Percentiles rank a stretch among this genome's conserved stretches.
phyloP scores from a whole-genome alignment of 2,113 vertebrate species.

The Orcinus orca region DNA sequence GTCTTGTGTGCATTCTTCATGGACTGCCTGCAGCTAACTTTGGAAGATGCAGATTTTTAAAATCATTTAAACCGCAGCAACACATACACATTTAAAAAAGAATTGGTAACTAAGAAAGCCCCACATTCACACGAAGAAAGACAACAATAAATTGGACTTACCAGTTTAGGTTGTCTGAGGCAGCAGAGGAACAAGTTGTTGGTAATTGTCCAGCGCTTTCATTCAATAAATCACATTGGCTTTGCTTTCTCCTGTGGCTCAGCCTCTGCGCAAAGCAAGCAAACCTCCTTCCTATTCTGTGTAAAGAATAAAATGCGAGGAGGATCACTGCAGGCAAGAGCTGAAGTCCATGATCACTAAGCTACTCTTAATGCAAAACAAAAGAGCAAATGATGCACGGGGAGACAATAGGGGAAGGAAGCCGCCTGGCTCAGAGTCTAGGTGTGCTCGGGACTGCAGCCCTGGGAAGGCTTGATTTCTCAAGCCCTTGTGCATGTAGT shows the following conservation, averaged over 20 bases:
- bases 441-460: constrained; percentile 63
- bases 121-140: constrained; percentile 21
- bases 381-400: constrained; percentile 54
- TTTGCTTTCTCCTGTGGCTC: constrained; percentile 85
- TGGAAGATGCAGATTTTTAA: constrained; percentile 25
- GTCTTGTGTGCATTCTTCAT: background rate
- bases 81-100: constrained; percentile 45
- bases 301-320: constrained; percentile 82
- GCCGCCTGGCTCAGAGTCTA: constrained; percentile 52
- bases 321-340: constrained; percentile 77
- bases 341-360: constrained; percentile 74
- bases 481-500: constrained; percentile 45
- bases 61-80: constrained; percentile 20
- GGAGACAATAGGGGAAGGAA: constrained; percentile 40
- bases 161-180: constrained; percentile 88
- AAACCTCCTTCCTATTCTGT: constrained; percentile 89
- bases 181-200: constrained; percentile 79
- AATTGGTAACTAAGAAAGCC: constrained; percentile 9
- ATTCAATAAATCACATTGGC: constrained; percentile 87
- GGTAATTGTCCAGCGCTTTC: constrained; percentile 87
- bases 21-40: constrained; percentile 57
- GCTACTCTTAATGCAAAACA: constrained; percentile 63
- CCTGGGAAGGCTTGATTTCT: constrained; percentile 3
- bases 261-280: constrained; percentile 86
- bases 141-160: constrained; percentile 81